Evolutionary conservation across 2,888 invertebrate species (phyloP), one percentile per base, ranked within the genome.

Genomic region (Oxytorus armatus): DNA sequence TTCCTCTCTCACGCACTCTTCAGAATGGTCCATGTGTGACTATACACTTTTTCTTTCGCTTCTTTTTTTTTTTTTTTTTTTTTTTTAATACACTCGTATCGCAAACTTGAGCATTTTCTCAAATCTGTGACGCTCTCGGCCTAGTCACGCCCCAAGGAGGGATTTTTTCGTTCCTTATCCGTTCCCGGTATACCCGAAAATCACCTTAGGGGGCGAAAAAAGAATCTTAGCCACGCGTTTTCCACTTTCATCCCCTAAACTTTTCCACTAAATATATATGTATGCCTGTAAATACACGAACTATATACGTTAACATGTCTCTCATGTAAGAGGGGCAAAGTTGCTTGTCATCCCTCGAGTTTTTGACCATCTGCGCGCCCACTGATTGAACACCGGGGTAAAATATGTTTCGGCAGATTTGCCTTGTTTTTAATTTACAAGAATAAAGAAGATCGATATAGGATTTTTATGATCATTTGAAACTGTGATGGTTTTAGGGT

Each of bases 161-260:
- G 53, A 61, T 76, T 75, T 75, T 69, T 70, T 77, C 77, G 73
- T 69, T 77, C 63, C 77, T 73, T 73, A 76, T 77, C 73, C 68
- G 77, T 49, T 63, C n/a, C n/a, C n/a, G 55, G 44, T 68, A 21
- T 33, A 53, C 42, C 44, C n/a, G n/a, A n/a, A 49, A 68, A 75
- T 47, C 57, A 57, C 63, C 74, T 57, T 49, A 25, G 69, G 65
- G 59, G 18, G 59, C 39, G 42, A 42, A 16, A 70, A 79, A 42
- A 16, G 66, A 79, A 79, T 69, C 49, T 68, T 57, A 39, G 55
- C 53, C 55, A 16, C 66, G 25, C 61, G 36, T 66, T 49, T 39
- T 51, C 65, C 63, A 42, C 59, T 42, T 44, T 8, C 53, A 44
- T 65, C 39, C 36, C n/a, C 14, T 42, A 21, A n/a, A 53, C 51